Conservation (phyloP, 2,888 invertebrate genomes). For the Gisinianus flammeolus region DNA sequence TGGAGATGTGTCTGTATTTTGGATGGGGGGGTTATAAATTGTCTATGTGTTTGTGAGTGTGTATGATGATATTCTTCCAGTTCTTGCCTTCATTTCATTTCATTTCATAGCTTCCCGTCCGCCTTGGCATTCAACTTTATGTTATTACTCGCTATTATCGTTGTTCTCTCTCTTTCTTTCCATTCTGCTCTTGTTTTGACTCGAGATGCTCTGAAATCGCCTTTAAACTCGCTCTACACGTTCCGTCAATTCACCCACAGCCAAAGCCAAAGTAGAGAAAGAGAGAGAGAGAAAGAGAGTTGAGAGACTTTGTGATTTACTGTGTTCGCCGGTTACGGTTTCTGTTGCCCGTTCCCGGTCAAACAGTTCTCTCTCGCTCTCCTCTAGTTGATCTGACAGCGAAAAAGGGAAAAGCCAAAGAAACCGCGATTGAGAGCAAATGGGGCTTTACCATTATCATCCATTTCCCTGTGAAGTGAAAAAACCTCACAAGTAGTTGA, state of each 20-base stretch:
- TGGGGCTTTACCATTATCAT: constrained; percentile 28
- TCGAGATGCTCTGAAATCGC: not conserved
- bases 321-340: not conserved
- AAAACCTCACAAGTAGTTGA: not conserved
- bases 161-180: constrained; percentile 14
- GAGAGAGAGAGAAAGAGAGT: not conserved
- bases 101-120: not conserved
- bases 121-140: constrained; percentile 43
- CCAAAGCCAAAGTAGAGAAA: not conserved
- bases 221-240: not conserved
- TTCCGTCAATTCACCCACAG: not conserved
- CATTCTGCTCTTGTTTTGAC: not conserved
- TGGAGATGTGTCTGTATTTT: not conserved
- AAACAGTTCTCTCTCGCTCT: constrained; percentile 8
- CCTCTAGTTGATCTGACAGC: not conserved
- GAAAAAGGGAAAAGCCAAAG: not conserved
- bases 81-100: constrained; percentile 3
- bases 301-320: constrained; percentile 22
- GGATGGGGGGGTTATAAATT: not conserved
- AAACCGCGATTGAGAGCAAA: constrained; percentile 21
- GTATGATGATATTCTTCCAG: constrained; percentile 3
- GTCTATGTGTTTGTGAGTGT: not conserved
- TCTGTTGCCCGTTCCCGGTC: constrained; percentile 8
- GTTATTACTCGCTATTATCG: constrained; percentile 45
- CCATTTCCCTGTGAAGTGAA: not conserved